phyloP scores from a whole-genome alignment of 2,797 vertebrate species.

The Gymnothorax javanicus region DNA sequence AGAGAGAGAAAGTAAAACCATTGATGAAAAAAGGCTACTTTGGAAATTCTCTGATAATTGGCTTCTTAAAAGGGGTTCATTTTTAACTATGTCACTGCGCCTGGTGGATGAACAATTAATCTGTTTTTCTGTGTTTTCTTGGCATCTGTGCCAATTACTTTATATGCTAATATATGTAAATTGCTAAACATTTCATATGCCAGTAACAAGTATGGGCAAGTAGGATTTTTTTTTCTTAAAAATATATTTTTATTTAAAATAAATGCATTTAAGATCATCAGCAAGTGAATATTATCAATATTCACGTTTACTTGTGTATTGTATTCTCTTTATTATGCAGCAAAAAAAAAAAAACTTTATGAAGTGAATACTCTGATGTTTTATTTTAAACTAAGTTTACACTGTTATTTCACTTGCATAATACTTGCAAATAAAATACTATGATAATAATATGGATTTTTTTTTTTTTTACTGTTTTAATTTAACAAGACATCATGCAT shows the following conservation, averaged over 20 bases:
- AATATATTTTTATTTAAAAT: conserved; percentile 40
- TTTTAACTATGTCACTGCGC: conserved; percentile 80
- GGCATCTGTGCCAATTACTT: conserved; percentile 86
- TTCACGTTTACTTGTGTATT: conserved; percentile 40
- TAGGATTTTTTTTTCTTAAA: conserved; percentile 45
- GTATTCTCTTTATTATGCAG: conserved; percentile 35
- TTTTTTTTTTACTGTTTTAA: not conserved
- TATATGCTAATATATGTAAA: conserved; percentile 86
- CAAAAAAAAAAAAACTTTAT: not conserved
- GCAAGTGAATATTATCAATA: conserved; percentile 55
- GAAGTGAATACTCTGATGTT: not conserved
- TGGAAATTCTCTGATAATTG: conserved; percentile 81
- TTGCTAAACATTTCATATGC: conserved; percentile 74
- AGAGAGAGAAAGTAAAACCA: conserved; percentile 44
- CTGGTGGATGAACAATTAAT: conserved; percentile 82
- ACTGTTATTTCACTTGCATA: not conserved
- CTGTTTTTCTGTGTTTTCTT: conserved; percentile 79
- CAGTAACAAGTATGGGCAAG: conserved; percentile 72
- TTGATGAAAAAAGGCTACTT: conserved; percentile 69
- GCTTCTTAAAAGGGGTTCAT: conserved; percentile 78
- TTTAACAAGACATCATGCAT: not conserved
- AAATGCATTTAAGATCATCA: conserved; percentile 63
- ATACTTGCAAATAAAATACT: not conserved
- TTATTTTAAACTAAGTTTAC: conserved; percentile 3
- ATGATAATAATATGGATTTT: not conserved